phyloP scores from a whole-genome alignment of 2,888 invertebrate species.

The Tachina fera region DNA sequence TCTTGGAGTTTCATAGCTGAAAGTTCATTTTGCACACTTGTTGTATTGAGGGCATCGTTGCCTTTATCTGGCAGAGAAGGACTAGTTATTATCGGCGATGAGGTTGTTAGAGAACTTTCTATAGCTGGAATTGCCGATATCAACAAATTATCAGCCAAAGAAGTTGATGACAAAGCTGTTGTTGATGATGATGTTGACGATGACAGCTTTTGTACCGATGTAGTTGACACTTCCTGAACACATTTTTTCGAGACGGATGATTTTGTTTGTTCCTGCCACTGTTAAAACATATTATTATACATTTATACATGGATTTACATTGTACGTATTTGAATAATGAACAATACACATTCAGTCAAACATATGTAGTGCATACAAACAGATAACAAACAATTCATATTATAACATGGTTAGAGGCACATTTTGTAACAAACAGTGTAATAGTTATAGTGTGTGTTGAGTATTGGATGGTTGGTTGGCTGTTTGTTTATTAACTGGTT shows the following conservation, averaged over 20 bases:
- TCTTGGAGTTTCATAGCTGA: slow-evolving; percentile 38
- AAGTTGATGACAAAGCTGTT: background rate
- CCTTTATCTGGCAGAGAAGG: background rate
- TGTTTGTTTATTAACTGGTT: background rate
- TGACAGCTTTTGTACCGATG: slow-evolving; percentile 19
- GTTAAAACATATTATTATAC: slow-evolving; percentile 52
- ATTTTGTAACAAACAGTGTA: slow-evolving; percentile 2
- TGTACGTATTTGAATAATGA: slow-evolving; percentile 18
- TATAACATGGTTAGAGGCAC: slow-evolving; percentile 14
- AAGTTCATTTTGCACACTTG: slow-evolving; percentile 35
- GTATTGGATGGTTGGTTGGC: background rate
- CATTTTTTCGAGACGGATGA: slow-evolving; percentile 46
- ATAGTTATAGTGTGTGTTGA: background rate
- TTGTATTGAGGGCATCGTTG: background rate
- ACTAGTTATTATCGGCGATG: slow-evolving; percentile 8
- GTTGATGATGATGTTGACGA: background rate
- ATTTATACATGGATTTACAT: slow-evolving; percentile 40
- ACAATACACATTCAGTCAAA: slow-evolving; percentile 5
- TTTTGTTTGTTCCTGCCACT: slow-evolving; percentile 38
- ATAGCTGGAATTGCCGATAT: background rate
- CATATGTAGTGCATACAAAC: background rate
- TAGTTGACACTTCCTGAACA: slow-evolving; percentile 48
- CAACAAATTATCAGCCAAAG: background rate
- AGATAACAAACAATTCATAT: slow-evolving; percentile 34
- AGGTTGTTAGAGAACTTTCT: background rate